Percentiles rank a stretch among this genome's conserved stretches.
Conservation (phyloP, 35 echinoderm and acorn worm species). For the Eucidaris tribuloides region DNA sequence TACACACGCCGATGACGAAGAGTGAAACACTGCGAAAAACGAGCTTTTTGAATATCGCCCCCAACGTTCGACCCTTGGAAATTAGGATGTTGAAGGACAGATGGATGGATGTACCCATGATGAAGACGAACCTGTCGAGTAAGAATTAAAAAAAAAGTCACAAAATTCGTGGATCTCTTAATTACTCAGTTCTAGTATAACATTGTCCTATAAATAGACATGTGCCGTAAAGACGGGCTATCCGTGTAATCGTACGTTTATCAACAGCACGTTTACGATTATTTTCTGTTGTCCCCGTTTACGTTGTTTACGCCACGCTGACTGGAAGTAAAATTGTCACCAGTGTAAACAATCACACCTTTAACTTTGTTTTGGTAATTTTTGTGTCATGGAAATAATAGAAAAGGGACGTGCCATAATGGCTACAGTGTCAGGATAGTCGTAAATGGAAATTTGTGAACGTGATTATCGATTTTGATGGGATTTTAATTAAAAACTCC, state of each 20-base stretch:
- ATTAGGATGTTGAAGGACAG: slow-evolving; percentile 59
- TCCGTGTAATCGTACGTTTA: not conserved
- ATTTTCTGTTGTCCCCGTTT: not conserved
- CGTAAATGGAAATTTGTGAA: no score
- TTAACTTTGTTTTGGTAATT: no score
- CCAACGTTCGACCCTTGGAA: slow-evolving; percentile 18
- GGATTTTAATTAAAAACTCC: no score
- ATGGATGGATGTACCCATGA: slow-evolving; percentile 89
- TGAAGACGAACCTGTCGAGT: slow-evolving; percentile 87
- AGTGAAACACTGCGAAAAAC: slow-evolving; percentile 65
- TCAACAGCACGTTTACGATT: not conserved
- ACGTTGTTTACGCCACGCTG: no score
- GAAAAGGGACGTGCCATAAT: no score
- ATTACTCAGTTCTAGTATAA: not conserved
- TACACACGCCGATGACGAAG: slow-evolving; percentile 67
- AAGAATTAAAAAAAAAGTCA: not conserved
- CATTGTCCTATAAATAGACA: not conserved
- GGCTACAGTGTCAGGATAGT: no score
- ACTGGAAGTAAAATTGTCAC: no score
- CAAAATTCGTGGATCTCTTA: not conserved
- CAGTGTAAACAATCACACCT: no score
- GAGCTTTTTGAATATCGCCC: slow-evolving; percentile 66
- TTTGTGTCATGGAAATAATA: no score
- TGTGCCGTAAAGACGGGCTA: not conserved
- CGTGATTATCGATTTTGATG: no score